Evolutionary conservation across 2,113 vertebrate species (phyloP).

Genomic region (Anarrhichthys ocellatus): DNA sequence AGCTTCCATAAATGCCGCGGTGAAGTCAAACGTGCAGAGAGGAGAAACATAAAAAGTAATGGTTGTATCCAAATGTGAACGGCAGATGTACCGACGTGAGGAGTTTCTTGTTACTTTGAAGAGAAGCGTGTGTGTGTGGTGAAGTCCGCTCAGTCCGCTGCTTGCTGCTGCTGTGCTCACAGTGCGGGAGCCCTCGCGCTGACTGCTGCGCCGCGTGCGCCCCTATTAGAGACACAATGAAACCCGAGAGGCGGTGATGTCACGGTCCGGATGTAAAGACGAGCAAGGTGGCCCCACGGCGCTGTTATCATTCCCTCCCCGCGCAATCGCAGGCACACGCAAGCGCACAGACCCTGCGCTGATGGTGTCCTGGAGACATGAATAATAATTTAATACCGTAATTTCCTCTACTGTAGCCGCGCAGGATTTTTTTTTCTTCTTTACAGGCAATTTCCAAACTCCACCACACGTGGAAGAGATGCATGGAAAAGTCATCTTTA

Average conservation of each 20-base stretch:
- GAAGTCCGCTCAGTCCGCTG: conserved; percentile 33
- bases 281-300: conserved; percentile 61
- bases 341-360: neutral
- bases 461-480: conserved; percentile 18
- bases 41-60: neutral
- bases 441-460: conserved; percentile 13
- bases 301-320: conserved; percentile 32
- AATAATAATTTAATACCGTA: too few relatives aligned
- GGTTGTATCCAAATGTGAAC: conserved; percentile 58
- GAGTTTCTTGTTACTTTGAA: conserved; percentile 30
- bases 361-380: neutral
- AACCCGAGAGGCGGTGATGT: conserved; percentile 88
- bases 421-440: neutral
- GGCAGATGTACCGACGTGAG: neutral
- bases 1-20: conserved; percentile 34
- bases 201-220: conserved; percentile 75
- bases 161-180: conserved; percentile 42
- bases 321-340: conserved; percentile 11
- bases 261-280: conserved; percentile 75
- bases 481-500: conserved; percentile 14
- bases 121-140: conserved; percentile 56
- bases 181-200: conserved; percentile 64
- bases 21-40: conserved; percentile 5
- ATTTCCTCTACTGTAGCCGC: neutral
- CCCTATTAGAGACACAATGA: conserved; percentile 61